These are phyloP conservation scores for Brachionus angularis DNA, from an alignment of 1,140 invertebrate species.

Conservation along the genomic window DNA sequence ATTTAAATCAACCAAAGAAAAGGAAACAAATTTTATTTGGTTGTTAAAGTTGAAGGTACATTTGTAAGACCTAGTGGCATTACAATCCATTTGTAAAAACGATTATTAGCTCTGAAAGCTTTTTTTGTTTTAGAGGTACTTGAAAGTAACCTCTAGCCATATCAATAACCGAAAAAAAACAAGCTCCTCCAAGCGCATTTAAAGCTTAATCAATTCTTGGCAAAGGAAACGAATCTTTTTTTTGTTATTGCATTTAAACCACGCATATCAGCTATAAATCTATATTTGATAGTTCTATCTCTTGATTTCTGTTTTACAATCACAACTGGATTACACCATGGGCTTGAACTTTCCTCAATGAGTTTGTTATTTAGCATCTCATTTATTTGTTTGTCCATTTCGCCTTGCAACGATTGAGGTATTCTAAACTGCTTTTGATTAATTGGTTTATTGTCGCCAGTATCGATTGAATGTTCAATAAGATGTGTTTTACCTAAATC, in stretches of 20 bases:
- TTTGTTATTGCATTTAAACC: not conserved
- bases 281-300: not conserved
- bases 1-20: too few species aligned
- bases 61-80: constrained; percentile 58
- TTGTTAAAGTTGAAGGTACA: constrained; percentile 52
- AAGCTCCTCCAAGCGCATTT: not conserved
- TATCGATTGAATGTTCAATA: constrained; percentile 1
- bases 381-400: not conserved
- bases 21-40: too few species aligned
- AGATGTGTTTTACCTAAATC: not conserved
- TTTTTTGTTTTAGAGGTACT: constrained; percentile 1
- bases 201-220: not conserved
- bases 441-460: not conserved
- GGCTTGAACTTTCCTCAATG: not conserved
- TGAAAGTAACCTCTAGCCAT: constrained; percentile 10
- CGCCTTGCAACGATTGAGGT: not conserved
- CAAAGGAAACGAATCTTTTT: constrained; percentile 1
- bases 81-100: constrained; percentile 47
- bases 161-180: not conserved
- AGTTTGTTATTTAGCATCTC: not conserved
- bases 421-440: constrained; percentile 1
- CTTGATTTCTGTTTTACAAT: not conserved
- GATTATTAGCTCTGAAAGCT: not conserved
- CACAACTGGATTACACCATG: constrained; percentile 9
- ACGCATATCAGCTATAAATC: not conserved